These are phyloP conservation scores for Gambusia affinis DNA, from an alignment of 2,113 vertebrate species.

Conservation along the genomic window DNA sequence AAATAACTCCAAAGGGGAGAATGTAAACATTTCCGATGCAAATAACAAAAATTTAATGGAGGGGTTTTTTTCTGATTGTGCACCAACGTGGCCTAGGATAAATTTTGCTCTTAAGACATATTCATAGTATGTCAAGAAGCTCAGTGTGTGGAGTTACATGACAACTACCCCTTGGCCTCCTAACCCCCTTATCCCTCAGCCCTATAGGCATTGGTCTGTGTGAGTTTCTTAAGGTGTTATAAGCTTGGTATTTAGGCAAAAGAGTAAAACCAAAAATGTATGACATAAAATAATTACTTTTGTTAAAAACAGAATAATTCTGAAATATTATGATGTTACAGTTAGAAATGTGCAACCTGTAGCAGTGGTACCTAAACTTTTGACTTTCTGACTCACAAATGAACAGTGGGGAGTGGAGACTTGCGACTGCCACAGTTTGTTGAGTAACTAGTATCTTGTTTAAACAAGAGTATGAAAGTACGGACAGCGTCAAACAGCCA, in stretches of 20 bases:
- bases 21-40: slow-evolving; percentile 21
- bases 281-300: no score
- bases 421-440: background rate
- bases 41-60: background rate
- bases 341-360: no score
- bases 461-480: no score
- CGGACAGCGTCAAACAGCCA: background rate
- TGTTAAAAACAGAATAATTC: no score
- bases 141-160: slow-evolving; percentile 51
- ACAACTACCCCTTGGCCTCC: slow-evolving; percentile 25
- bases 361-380: background rate
- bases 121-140: slow-evolving; percentile 23
- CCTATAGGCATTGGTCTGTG: background rate
- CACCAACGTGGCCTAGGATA: slow-evolving; percentile 6
- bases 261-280: no score
- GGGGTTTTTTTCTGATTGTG: background rate
- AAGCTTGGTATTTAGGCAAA: no score
- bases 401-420: background rate
- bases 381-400: background rate
- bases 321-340: no score
- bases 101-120: slow-evolving; percentile 13
- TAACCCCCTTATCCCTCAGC: slow-evolving; percentile 3
- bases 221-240: no score
- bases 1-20: slow-evolving; percentile 5
- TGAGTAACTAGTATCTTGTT: no score